Evolutionary conservation across 2,888 invertebrate genomes (phyloP), one percentile per base, ranked within the genome.

Genomic region (Lobophora halterata): DNA sequence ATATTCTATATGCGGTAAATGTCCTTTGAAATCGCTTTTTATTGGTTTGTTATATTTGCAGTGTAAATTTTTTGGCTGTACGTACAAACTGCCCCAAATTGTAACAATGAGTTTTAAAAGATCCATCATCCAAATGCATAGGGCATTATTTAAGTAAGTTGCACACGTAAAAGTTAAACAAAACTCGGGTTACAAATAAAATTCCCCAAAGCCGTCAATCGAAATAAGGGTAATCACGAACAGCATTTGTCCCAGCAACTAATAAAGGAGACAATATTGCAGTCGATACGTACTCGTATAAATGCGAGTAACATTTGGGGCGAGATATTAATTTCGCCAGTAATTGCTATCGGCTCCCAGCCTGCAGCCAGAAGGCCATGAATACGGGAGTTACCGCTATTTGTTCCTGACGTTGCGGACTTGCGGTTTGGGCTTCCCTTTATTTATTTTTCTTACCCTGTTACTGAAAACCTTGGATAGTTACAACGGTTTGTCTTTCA

Each of bases 231-330:
- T 68, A 73, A 80, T 80, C 79, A 79, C n/a, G n/a, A 68, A 71
- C 72, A 71, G 75, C 83, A 83, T 85, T 86, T 80, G 80, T 86
- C 78, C 73, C 78, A 68, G 71, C 71, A 74, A 83, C 83, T 86
- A 87, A 87, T 87, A 87, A 85, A 82, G 82, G 82, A 86, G 86
- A 86, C 87, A 86, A 83, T 87, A 87, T 87, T 87, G 87, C 87
- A 87, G 74, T 86, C 85, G 77, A 87, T 83, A 83, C 77, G 79
- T n/a, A n/a, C n/a, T n/a, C n/a, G n/a, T 85, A 86, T 85, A 86
- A 86, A 87, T 82, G 81, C 73, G 79, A 77, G 83, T 65, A 81
- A 80, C 83, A 86, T 86, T 87, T 83, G 82, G 85, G 79, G 81
- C 81, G 80, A 73, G 80, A 85, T 87, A 87, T 87, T 87, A 87